Percentiles rank a stretch among this genome's conserved stretches.
These are phyloP conservation scores for Neogobius melanostomus DNA, from an alignment of 2,113 vertebrate genomes.

Conservation along the genomic window DNA sequence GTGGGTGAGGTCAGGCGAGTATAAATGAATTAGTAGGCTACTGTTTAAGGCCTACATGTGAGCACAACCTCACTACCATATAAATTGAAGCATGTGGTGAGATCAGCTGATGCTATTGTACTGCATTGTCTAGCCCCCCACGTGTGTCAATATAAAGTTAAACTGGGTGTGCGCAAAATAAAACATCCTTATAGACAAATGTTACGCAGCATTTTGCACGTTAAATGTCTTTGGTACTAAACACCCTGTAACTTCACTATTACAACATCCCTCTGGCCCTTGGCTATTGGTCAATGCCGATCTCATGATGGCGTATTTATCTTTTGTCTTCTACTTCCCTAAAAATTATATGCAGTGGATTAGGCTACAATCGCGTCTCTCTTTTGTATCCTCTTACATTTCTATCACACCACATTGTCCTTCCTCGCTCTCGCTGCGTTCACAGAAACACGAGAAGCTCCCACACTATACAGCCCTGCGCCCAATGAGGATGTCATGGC, in stretches of 20 bases:
- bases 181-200: not conserved
- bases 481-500: conserved; percentile 53
- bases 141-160: not conserved
- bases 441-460: conserved; percentile 52
- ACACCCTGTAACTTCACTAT: not conserved
- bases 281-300: not conserved
- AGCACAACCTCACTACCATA: conserved; percentile 13
- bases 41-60: conserved; percentile 24
- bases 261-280: not conserved
- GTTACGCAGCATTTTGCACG: not conserved
- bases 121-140: not conserved
- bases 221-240: not conserved
- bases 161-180: not conserved
- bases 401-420: not conserved
- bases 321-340: not conserved
- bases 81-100: conserved; percentile 14
- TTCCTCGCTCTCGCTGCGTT: conserved; percentile 17
- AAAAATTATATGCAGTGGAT: not conserved
- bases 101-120: conserved; percentile 9
- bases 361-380: not conserved
- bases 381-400: conserved; percentile 13
- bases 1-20: conserved; percentile 46
- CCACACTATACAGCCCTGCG: conserved; percentile 21
- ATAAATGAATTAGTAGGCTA: conserved; percentile 50
- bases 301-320: not conserved